Evolutionary conservation across 2,113 vertebrate genomes (phyloP).

Genomic region (Pelvicachromis taeniatus): DNA sequence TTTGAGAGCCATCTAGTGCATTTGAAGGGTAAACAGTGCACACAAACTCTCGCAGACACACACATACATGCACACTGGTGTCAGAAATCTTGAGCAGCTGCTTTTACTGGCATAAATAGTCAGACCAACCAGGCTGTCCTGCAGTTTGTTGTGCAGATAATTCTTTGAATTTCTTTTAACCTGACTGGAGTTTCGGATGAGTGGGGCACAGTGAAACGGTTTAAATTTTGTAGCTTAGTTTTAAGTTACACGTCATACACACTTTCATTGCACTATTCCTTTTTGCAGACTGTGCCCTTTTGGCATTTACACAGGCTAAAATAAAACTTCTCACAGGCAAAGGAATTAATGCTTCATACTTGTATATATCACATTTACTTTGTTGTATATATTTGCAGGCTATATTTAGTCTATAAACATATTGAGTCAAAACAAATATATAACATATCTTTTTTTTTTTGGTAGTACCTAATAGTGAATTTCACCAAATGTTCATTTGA

Average conservation of each 20-base stretch:
- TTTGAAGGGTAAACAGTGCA: constrained; percentile 18
- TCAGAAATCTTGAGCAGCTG: constrained; percentile 34
- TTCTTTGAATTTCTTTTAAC: background rate
- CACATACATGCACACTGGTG: background rate
- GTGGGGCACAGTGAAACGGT: background rate
- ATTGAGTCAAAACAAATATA: background rate
- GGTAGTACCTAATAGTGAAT: background rate
- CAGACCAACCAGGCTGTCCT: background rate
- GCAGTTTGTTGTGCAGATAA: constrained; percentile 11
- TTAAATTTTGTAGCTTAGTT: background rate
- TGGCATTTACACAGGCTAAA: background rate
- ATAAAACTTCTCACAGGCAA: background rate
- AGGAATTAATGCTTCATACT: background rate
- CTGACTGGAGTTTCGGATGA: background rate
- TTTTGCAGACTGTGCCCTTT: background rate
- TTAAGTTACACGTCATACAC: background rate
- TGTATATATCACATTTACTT: background rate
- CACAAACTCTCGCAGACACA: background rate
- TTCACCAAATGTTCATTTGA: background rate
- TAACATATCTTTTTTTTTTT: background rate
- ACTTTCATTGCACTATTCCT: background rate
- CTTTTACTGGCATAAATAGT: constrained; percentile 21
- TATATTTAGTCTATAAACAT: background rate
- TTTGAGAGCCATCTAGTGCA: constrained; percentile 21
- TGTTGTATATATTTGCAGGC: background rate